phyloP scores from a whole-genome alignment of 2,797 vertebrate genomes.

The Fistularia tabacaria region DNA sequence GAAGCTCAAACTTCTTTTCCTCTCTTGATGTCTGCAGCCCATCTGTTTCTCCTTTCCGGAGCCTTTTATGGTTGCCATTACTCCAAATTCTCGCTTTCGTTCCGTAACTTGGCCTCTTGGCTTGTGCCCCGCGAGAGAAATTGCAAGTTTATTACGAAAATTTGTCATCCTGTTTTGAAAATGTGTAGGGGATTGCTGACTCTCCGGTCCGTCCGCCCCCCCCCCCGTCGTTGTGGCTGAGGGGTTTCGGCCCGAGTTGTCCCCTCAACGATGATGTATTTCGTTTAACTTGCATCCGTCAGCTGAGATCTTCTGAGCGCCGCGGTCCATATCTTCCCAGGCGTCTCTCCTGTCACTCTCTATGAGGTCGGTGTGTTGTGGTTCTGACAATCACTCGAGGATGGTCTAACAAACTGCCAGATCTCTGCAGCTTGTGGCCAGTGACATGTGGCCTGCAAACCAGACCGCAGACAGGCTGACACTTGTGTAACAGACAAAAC shows the following conservation, averaged over 20 bases:
- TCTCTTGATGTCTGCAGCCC: slow-evolving; percentile 41
- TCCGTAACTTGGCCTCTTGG: background rate
- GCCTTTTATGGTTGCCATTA: slow-evolving; percentile 22
- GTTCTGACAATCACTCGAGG: slow-evolving; percentile 43
- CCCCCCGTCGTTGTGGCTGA: too few relatives aligned
- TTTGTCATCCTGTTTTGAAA: background rate
- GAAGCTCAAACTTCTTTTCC: slow-evolving; percentile 38
- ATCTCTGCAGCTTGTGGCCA: slow-evolving; percentile 45
- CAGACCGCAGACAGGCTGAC: slow-evolving; percentile 51
- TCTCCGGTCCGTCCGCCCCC: too few relatives aligned
- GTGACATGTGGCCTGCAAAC: slow-evolving; percentile 40
- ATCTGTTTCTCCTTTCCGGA: slow-evolving; percentile 46
- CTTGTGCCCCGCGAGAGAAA: too few relatives aligned
- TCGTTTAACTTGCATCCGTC: slow-evolving; percentile 6
- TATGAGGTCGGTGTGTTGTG: slow-evolving; percentile 56
- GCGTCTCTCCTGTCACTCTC: slow-evolving; percentile 43
- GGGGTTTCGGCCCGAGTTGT: background rate
- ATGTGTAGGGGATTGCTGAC: too few relatives aligned
- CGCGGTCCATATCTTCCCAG: slow-evolving; percentile 5
- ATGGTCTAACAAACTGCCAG: slow-evolving; percentile 52
- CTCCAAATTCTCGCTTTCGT: slow-evolving; percentile 17
- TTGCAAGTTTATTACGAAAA: background rate
- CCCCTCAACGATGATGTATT: slow-evolving; percentile 10
- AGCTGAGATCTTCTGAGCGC: background rate
- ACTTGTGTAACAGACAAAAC: slow-evolving; percentile 48